Base-by-base conservation (phyloP, 2,113 vertebrate species). In the Cricetomys ansorgei region DNA sequence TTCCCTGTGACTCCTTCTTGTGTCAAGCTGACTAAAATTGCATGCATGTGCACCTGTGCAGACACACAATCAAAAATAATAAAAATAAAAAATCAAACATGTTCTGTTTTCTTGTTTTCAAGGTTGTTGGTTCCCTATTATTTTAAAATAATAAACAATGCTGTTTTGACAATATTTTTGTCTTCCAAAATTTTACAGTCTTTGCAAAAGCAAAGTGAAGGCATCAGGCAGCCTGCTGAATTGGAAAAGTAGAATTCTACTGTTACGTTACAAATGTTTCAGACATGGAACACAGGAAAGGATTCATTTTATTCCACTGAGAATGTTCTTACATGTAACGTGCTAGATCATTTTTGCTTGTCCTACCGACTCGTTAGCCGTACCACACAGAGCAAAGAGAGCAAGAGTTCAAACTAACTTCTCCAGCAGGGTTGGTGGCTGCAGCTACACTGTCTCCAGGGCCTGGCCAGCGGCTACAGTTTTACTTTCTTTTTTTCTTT, bases 381-480 rank as follows among this genome's bases (percentile, higher is more conserved):
- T 9, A 62, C 3, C 1, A 7, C 55, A 16, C 16, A 50, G 25
- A 76, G 73, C 27, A 31, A 76, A 76, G 73, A 48, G 31, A 6
- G 43, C 25, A 13, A 37, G 73, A 13, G 45, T 48, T 48, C 10
- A 48, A 50, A 62, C 15, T 31, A 40, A 15, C 13, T 27, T 59
- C 34, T 81, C 11, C 57, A n/a, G n/a, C n/a, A n/a, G n/a, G n/a
- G n/a, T n/a, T n/a, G n/a, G n/a, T n/a, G n/a, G n/a, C n/a, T n/a
- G n/a, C n/a, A n/a, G n/a, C n/a, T n/a, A n/a, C n/a, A 77, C 50
- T 93, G n/a, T 95, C 86, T 84, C 40, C 29, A 67, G 57, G 84
- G 43, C 48, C 55, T 50, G 25, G 59, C 45, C 95, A 50, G 43
- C 27, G 92, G 15, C 34, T 70, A 53, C 59, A 23, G 2, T 70